Percentiles rank a stretch among this genome's conserved stretches.
Evolutionary conservation across 1,140 invertebrate species (phyloP).

Genomic region (Zelostemma sp.): DNA sequence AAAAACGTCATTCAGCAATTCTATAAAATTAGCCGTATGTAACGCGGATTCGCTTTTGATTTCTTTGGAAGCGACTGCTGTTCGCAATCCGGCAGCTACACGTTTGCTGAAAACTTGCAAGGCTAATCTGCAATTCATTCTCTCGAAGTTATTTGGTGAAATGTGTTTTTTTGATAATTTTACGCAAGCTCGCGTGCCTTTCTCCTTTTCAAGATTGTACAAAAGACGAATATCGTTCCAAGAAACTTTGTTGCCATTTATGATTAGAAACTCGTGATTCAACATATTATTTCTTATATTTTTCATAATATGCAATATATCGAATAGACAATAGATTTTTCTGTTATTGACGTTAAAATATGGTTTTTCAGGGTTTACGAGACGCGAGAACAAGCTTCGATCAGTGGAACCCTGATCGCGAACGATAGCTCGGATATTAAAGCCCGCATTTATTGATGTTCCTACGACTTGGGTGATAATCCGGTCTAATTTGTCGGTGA

Average conservation of each 20-base stretch:
- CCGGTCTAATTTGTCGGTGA: background rate
- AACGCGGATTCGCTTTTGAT: no score
- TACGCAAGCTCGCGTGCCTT: background rate
- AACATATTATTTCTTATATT: conserved; percentile 17
- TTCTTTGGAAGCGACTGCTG: no score
- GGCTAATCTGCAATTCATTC: conserved; percentile 17
- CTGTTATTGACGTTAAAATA: conserved; percentile 1
- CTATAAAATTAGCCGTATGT: no score
- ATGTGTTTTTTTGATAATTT: conserved; percentile 17
- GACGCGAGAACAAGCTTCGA: background rate
- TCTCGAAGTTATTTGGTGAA: conserved; percentile 15
- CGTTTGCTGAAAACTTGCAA: conserved; percentile 16
- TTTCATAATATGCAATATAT: conserved; percentile 18
- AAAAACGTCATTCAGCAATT: no score
- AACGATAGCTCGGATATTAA: conserved; percentile 2
- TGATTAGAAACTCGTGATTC: conserved; percentile 1
- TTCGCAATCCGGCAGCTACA: conserved; percentile 7
- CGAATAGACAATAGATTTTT: conserved; percentile 14
- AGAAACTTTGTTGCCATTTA: conserved; percentile 2
- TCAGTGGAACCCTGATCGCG: background rate
- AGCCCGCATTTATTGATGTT: conserved; percentile 5
- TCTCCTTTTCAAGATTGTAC: conserved; percentile 1
- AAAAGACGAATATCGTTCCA: conserved; percentile 5
- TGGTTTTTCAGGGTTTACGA: background rate
- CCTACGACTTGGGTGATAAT: conserved; percentile 7